Evolutionary conservation across 2,888 invertebrate genomes (phyloP), one percentile per base, ranked within the genome.

Genomic region (Cheilosia vernalis): DNA sequence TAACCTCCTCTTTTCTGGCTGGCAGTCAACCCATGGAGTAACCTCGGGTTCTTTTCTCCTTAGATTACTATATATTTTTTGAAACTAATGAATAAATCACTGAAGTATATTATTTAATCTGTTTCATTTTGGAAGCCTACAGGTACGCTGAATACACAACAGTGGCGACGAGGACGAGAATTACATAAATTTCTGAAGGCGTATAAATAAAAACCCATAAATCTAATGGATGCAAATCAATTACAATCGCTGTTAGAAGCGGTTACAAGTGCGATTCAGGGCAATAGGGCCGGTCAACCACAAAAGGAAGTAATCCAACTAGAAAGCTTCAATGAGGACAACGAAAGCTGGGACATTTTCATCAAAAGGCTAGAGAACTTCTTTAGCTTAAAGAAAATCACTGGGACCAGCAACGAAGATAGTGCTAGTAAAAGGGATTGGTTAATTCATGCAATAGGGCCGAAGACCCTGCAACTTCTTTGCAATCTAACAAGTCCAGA

Each of bases 381-480:
- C 30, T 30, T 30, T 9, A 30, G 40, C 6, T 53, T 95, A 92
- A 42, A 94, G 93, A 66, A 44, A 17, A 17, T 47, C 1, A 19
- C 17, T 5, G 47, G 47, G 17, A 47, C 47, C 17, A 17, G 27
- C 27, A 27, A 27, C 6, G 27, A 27, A 27, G 27, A 27, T 5
- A 10, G 42, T 40, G n/a, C 10, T 3, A 67, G 33, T 4, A 64
- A 58, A 64, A 67, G 30, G 19, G 24, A 70, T 37, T 49, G 53
- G 64, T 17, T 49, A 24, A 58, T 53, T 37, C 56, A 70, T 30
- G 55, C 56, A 33, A 56, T 74, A 4, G 73, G 73, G 0, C 4
- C 73, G 37, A 61, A 63, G 42, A 63, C 63, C 13, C 9, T 73
- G 0, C 73, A 73, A 56, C 19, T 79, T 10, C 72, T 51, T 53